Base-by-base conservation (phyloP, 2,797 vertebrate species). In the Lepus oiostolus region DNA sequence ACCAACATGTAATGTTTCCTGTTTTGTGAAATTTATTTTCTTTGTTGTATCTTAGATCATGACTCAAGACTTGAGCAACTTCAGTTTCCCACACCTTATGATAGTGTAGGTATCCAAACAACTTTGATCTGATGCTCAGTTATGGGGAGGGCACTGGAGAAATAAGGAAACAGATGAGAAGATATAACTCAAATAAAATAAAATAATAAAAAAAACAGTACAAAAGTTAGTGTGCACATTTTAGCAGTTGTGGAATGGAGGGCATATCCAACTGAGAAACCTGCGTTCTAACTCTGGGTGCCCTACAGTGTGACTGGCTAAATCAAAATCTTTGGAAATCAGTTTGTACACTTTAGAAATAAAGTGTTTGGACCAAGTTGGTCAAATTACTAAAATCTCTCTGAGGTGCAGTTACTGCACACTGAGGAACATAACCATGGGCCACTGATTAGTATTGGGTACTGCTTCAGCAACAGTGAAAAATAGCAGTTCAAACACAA, bases 11-110 rank as follows among this genome's bases (percentile, higher is more conserved):
- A 87, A 35, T 74, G 67, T 67, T 8, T 21, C 22, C 14, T n/a
- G 54, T 79, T 93, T 90, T 63, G 16, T 89, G 50, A 90, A 91
- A 71, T 67, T 54, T 7, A 26, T 65, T 88, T 92, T 91, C n/a
- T 82, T 35, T 74, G 19, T 0, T 93, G 2, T 62, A n/a, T 79
- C 30, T 85, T 80, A 35, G 24, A 1, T 22, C 17, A 16, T 65
- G 67, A 88, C 8, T 76, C 28, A 63, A 32, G 26, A 85, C 62
- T 65, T 92, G 32, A 17, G 65, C 80, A 80, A 85, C 11, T 24
- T 84, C 47, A 82, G 80, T 91, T 52, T 58, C 26, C 32, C 17
- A 85, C 24, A 62, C 22, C 30, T 4, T 75, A 35, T 4, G 47
- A 30, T 1, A 83, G 22, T 7, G 2, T 26, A 68, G 63, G 35